Base-by-base conservation (phyloP, 2,888 invertebrate genomes). In the Pollenia angustigena region DNA sequence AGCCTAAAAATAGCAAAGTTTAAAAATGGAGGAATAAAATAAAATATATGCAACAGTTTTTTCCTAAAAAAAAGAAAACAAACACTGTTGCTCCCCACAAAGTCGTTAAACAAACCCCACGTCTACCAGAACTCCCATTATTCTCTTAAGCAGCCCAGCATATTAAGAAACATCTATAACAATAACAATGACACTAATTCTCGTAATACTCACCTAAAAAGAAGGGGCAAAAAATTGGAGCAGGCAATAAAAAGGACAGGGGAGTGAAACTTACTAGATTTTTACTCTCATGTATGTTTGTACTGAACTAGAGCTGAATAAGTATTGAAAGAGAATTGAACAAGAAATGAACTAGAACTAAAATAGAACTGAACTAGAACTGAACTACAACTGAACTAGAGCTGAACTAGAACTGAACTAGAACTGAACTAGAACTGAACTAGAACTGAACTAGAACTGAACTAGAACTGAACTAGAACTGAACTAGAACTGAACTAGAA, bases 121-220 rank as follows among this genome's bases (percentile, higher is more conserved):
- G 18, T 48, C 14, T 23, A 42, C 16, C n/a, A n/a, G n/a, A 12
- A 50, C 48, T 50, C 18, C 12, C 3, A 40, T 16, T 11, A 0
- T 23, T 12, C 40, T 23, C 10, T 66, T 46, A 60, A 76, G 11
- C 42, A 66, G 8, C 40, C 40, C 62, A 64, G 58, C 50, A 75
- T 81, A 90, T 90, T 89, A 88, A 71, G 88, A 88, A 88, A 88
- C 87, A 88, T 88, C 88, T 88, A 90, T 88, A 88, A 89, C 89
- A 90, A 90, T 89, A 89, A 89, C 88, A 88, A 86, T 86, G 80
- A 83, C 72, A 81, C 86, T 83, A 83, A 83, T 81, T 6, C 32
- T 32, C 6, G 32, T 32, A 76, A 50, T n/a, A 58, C 11, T 18
- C 14, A 18, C 48, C 18, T 8, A 32, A 14, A 52, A 12, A 56